Evolutionary conservation across 2,888 invertebrate species (phyloP), one percentile per base, ranked within the genome.

Genomic region (Plagiodera versicolora): DNA sequence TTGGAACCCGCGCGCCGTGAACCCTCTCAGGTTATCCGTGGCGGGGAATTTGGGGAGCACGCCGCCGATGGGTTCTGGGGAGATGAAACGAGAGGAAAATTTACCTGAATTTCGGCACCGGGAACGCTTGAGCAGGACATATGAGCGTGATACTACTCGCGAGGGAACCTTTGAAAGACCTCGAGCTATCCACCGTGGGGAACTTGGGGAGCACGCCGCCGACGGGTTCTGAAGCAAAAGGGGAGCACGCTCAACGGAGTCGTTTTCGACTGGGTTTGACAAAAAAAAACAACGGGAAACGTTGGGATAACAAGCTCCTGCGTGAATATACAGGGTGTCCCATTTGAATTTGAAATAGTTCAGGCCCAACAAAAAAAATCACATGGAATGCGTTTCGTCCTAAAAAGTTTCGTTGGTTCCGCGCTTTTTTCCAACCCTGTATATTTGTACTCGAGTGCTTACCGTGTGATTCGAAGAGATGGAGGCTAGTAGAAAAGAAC

Each of bases 51-150:
- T 83, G 0, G 83, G 83, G 1, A 80, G 72, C 18, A 82, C 82
- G 67, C 81, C 81, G 51, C 82, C 81, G 63, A 83, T 77, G 0
- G 83, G 83, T 72, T 83, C 81, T 82, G 67, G 20, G 32, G 24
- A 46, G 39, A 60, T 8, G 14, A 39, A 45, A 24, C 39, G 19
- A 55, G 51, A 24, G 3, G 1, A 39, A 4, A 49, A 56, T 24
- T 65, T 74, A 88, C 87, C 87, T 87, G 84, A 87, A 88, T 71
- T 83, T 79, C 73, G 90, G 90, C 74, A 89, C 85, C 52, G 90
- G 90, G 79, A 84, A 87, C 5, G 85, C 88, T 78, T 89, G 89
- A 49, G 89, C 87, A 73, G 87, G 87, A 75, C 89, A 90, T 55
- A 88, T 79, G 61, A 89, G 77, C 39, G 82, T 82, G 58, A 81